A percentile compares a stretch with the other conserved stretches of the same genome.
phyloP scores from a whole-genome alignment of 2,888 invertebrate genomes.

The Tortrix viridana region DNA sequence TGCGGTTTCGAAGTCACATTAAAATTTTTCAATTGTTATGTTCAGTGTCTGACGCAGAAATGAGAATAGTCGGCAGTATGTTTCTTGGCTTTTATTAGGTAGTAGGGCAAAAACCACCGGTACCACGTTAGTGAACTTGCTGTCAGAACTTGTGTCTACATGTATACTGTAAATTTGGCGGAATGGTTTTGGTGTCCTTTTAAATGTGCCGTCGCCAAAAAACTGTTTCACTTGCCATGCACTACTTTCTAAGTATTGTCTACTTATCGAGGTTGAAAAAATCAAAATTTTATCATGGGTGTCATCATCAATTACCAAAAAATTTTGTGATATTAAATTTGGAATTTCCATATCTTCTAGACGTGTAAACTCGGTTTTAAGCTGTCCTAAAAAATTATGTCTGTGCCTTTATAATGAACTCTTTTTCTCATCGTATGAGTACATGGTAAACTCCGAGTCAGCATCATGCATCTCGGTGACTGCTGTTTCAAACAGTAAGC shows the following conservation, averaged over 20 bases:
- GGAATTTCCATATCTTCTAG: conserved; percentile 13
- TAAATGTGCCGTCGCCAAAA: conserved; percentile 17
- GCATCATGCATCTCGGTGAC: no score
- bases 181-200: background rate
- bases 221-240: conserved; percentile 8
- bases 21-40: conserved; percentile 6
- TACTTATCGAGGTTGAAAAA: conserved; percentile 9
- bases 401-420: no score
- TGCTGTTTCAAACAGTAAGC: no score
- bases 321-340: conserved; percentile 10
- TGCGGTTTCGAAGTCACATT: conserved; percentile 12
- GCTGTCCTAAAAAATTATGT: no score
- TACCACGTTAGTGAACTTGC: no score
- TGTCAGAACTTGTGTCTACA: no score
- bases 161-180: no score
- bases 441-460: no score
- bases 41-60: conserved; percentile 3
- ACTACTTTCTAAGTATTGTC: conserved; percentile 6
- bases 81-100: no score
- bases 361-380: background rate
- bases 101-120: no score
- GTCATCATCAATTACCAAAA: conserved; percentile 16
- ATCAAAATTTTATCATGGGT: conserved; percentile 13
- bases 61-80: no score
- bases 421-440: no score